Evolutionary conservation across 2,113 vertebrate genomes (phyloP).

Genomic region (Gavia stellata): DNA sequence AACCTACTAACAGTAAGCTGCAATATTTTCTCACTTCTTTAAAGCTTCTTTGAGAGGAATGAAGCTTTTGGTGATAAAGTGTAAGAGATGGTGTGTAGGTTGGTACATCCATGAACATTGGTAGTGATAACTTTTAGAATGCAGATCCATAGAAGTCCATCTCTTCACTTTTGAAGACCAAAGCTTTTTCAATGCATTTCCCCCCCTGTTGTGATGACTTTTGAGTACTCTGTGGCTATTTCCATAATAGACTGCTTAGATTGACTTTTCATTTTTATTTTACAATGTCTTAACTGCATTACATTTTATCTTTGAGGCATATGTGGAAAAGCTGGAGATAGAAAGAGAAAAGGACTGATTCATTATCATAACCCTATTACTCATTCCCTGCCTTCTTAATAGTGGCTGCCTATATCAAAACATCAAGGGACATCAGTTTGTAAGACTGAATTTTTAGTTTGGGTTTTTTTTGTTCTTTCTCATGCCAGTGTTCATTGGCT

Average conservation of each 20-base stretch:
- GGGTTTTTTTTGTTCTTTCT: background rate
- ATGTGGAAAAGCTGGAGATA: background rate
- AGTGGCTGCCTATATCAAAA: background rate
- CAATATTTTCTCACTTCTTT: background rate
- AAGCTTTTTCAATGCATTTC: background rate
- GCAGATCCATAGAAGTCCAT: background rate
- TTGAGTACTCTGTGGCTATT: background rate
- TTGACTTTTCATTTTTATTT: background rate
- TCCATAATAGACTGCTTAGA: background rate
- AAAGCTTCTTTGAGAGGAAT: background rate
- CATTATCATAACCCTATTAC: background rate
- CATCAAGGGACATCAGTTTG: background rate
- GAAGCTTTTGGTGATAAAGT: background rate
- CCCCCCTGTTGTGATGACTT: background rate
- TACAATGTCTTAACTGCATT: background rate
- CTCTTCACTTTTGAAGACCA: background rate
- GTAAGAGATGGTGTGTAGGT: background rate
- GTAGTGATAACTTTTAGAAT: background rate
- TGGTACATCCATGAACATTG: background rate
- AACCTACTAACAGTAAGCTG: background rate
- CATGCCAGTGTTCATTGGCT: background rate
- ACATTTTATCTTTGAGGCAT: background rate
- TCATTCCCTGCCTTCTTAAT: background rate
- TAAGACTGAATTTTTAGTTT: background rate
- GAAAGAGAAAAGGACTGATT: background rate